These are phyloP conservation scores for Hyaena hyaena DNA, from an alignment of 2,113 vertebrate species.

Conservation along the genomic window DNA sequence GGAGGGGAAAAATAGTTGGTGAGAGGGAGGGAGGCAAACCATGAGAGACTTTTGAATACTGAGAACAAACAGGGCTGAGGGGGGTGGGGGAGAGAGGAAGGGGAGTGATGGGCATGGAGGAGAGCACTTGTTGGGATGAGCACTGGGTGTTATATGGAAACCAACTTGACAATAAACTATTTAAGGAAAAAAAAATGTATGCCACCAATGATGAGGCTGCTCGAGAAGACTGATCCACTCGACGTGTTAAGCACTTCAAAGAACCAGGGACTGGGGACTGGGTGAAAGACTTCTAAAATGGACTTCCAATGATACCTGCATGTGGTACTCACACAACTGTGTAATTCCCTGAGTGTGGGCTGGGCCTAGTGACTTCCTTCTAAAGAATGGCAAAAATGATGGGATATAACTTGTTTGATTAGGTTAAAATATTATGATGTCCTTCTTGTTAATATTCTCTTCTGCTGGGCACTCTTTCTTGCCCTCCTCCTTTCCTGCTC, in stretches of 20 bases:
- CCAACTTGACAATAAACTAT: too few relatives aligned
- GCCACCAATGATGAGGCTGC: not conserved
- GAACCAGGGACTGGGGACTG: not conserved
- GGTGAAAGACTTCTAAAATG: not conserved
- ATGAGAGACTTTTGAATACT: too few relatives aligned
- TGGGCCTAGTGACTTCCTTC: not conserved
- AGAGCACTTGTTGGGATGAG: too few relatives aligned
- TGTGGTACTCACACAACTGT: not conserved
- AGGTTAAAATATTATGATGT: not conserved
- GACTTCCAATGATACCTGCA: not conserved
- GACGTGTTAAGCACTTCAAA: not conserved
- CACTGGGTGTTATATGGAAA: too few relatives aligned
- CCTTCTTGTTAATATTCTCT: not conserved
- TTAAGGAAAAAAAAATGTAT: not conserved
- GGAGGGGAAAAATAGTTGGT: too few relatives aligned
- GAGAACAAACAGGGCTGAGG: too few relatives aligned
- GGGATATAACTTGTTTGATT: not conserved
- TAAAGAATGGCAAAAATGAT: slow-evolving; percentile 1
- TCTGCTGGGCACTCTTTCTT: not conserved
- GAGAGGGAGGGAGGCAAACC: too few relatives aligned
- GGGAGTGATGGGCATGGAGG: too few relatives aligned
- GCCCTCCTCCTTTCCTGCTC: not conserved
- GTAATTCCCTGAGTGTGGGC: not conserved
- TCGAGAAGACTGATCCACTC: not conserved
- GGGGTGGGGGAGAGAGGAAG: too few relatives aligned